Evolutionary conservation across 2,888 invertebrate species (phyloP), one percentile per base, ranked within the genome.

Genomic region (Oligia strigilis): DNA sequence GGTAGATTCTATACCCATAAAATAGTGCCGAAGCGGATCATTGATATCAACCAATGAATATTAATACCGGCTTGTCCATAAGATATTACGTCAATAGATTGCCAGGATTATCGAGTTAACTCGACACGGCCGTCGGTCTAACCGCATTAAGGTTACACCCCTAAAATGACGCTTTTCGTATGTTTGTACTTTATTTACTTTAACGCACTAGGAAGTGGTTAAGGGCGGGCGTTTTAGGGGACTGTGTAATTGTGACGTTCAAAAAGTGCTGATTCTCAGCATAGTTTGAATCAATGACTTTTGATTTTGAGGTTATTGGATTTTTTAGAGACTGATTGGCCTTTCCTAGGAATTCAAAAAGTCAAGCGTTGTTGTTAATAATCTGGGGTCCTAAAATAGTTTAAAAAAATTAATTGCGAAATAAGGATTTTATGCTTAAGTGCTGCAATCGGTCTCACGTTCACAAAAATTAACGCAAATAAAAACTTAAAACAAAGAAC

Each of bases 21-120:
- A 40, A 64, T 2, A 58, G 23, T 29, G 23, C 0, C 40, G 3
- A 70, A 73, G 29, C n/a, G 71, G 58, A 65, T 49, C 29, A 75
- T 77, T 77, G 74, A 81, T 77, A 66, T 72, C 78, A 23, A 72
- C 65, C 90, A 78, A 87, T 90, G 92, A 91, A 90, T 91, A 89
- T 89, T 91, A 88, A 91, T 89, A 74, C 46, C 40, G 72, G 75
- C 81, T 81, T 86, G 84, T 85, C 82, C 86, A 87, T 83, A 86
- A 90, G 87, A 89, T 92, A 91, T 91, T 91, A 90, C 82, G 86
- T 80, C 85, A 88, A 90, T 89, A 92, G 93, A 93, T 92, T 93
- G 91, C 88, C 82, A 55, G 85, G 87, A 82, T 92, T 89, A 93
- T 92, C 86, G 88, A 92, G 88, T 93, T 93, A 91, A 86, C 86